Conservation (phyloP, 2,113 vertebrate genomes). For the Catharus bicknelli region DNA sequence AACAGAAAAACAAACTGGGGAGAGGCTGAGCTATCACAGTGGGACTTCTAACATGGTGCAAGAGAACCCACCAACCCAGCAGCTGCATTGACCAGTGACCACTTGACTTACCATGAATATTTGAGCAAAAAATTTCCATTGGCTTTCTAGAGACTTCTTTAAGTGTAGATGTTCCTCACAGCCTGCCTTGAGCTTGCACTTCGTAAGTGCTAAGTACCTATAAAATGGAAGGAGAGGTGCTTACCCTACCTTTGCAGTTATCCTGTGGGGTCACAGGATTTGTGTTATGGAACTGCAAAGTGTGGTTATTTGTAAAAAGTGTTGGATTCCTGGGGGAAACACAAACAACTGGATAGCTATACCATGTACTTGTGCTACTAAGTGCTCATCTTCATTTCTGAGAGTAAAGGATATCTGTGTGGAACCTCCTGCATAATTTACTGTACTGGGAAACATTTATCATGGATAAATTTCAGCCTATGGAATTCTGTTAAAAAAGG, state of each 20-base stretch:
- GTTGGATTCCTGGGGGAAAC: neutral
- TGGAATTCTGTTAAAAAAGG: neutral
- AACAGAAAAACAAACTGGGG: neutral
- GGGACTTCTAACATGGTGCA: fast-evolving
- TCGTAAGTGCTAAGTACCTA: neutral
- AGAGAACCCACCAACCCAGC: neutral
- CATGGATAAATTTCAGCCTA: neutral
- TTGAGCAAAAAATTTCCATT: neutral
- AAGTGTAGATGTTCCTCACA: neutral
- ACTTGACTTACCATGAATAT: neutral
- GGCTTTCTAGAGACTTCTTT: neutral
- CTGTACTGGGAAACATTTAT: neutral
- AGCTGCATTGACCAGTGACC: neutral
- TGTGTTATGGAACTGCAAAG: neutral
- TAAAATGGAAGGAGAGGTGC: neutral
- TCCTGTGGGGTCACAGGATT: neutral
- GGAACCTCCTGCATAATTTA: neutral
- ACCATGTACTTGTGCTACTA: neutral
- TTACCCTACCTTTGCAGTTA: neutral
- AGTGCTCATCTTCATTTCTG: neutral
- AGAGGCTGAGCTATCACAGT: neutral
- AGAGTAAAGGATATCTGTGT: neutral
- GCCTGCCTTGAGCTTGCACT: neutral
- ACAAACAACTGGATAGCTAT: neutral
- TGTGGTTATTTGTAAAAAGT: neutral